A percentile compares a stretch with the other conserved stretches of the same genome.
Conservation (phyloP, 2,888 invertebrate genomes). For the Harmothoe impar region DNA sequence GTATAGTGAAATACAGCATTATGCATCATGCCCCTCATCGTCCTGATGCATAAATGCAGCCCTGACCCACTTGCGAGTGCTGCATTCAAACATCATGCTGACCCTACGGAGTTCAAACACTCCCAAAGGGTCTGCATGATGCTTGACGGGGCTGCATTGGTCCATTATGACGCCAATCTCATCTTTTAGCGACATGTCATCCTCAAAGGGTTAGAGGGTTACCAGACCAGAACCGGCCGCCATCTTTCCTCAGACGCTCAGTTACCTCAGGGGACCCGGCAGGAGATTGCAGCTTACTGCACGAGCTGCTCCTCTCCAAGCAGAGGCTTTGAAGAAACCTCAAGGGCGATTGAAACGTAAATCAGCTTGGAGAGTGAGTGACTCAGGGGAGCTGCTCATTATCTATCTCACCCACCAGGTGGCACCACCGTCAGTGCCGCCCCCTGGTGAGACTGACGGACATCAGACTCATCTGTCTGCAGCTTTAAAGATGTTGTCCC, state of each 20-base stretch:
- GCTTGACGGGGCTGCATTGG: too few relatives aligned
- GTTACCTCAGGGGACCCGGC: neutral
- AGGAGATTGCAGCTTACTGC: neutral
- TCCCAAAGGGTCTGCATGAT: too few relatives aligned
- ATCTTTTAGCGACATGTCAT: too few relatives aligned
- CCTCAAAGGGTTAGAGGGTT: too few relatives aligned
- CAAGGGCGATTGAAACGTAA: neutral
- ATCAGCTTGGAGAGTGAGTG: conserved; percentile 15
- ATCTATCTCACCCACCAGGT: conserved; percentile 1
- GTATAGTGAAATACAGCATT: too few relatives aligned
- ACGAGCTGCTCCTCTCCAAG: neutral
- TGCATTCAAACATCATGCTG: too few relatives aligned
- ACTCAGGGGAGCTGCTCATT: neutral
- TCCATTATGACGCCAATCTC: too few relatives aligned
- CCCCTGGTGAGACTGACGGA: neutral
- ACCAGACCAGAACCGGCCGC: neutral
- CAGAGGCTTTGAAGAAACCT: neutral
- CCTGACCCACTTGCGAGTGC: too few relatives aligned
- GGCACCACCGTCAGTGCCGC: neutral
- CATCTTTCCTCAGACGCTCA: neutral
- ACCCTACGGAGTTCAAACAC: too few relatives aligned
- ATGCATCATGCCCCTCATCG: too few relatives aligned
- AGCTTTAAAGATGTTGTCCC: too few relatives aligned
- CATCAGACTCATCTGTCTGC: neutral
- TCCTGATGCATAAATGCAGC: too few relatives aligned